Conservation (phyloP, 1,140 invertebrate genomes). For the Calephelis nemesis region DNA sequence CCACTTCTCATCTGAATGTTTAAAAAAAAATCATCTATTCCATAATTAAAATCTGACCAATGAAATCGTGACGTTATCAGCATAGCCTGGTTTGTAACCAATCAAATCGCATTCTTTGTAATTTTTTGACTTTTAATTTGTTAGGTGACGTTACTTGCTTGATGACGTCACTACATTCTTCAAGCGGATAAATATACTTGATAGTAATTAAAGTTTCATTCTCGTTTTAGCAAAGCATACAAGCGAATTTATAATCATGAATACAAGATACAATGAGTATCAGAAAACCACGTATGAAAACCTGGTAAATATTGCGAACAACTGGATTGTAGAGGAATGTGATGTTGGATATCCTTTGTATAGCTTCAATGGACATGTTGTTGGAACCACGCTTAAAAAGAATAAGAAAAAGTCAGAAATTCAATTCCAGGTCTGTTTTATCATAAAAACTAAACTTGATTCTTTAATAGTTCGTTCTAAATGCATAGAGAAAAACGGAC, state of each 20-base stretch:
- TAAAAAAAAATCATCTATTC: no score
- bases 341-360: conserved; percentile 54
- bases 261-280: conserved; percentile 61
- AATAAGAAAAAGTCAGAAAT: conserved; percentile 62
- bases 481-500: no score
- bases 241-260: conserved; percentile 54
- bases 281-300: conserved; percentile 54
- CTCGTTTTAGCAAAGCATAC: conserved; percentile 49
- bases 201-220: conserved; percentile 15
- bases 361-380: conserved; percentile 57
- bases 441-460: not conserved
- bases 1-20: no score
- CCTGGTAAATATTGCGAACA: conserved; percentile 63
- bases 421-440: conserved; percentile 44
- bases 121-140: no score
- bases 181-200: not conserved
- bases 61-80: no score
- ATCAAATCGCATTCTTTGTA: not conserved
- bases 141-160: no score
- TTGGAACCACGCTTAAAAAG: conserved; percentile 55
- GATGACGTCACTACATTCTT: no score
- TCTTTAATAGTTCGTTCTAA: no score
- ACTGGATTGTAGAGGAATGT: conserved; percentile 58
- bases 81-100: not conserved
- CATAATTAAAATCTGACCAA: no score